Evolutionary conservation across 92 coral and sea anemone genomes (phyloP).

Genomic region (Palythoa grandiflora): DNA sequence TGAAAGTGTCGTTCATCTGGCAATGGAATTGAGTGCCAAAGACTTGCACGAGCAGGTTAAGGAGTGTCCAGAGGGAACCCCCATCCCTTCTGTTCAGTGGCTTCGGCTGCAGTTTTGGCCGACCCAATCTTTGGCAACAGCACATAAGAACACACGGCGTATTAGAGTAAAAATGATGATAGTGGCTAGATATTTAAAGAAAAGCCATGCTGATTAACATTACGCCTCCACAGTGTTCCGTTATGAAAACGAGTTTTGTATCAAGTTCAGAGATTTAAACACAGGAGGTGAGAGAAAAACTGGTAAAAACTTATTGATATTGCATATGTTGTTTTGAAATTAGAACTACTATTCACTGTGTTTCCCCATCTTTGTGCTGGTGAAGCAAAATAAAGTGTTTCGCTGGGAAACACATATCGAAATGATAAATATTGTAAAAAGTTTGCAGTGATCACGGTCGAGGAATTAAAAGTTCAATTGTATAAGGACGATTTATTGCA

Average conservation of each 20-base stretch:
- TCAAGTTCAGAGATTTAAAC: conserved; percentile 44
- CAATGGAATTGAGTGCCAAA: conserved; percentile 66
- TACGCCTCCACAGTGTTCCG: conserved; percentile 63
- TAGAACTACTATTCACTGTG: conserved; percentile 45
- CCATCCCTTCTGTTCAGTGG: conserved; percentile 69
- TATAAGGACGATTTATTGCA: conserved; percentile 37
- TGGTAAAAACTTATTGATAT: conserved; percentile 49
- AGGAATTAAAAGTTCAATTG: conserved; percentile 35
- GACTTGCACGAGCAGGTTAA: conserved; percentile 62
- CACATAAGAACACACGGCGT: conserved; percentile 54
- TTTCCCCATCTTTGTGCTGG: conserved; percentile 46
- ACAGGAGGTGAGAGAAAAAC: conserved; percentile 38
- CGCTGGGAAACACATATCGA: conserved; percentile 49
- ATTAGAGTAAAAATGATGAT: conserved; percentile 67
- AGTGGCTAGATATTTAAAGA: conserved; percentile 60
- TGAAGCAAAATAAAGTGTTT: conserved; percentile 37
- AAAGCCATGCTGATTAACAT: conserved; percentile 60
- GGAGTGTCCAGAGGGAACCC: conserved; percentile 58
- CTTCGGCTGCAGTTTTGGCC: conserved; percentile 70
- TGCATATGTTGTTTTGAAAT: conserved; percentile 41
- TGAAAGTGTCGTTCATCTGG: conserved; percentile 50
- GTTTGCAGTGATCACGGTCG: conserved; percentile 19
- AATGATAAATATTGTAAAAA: conserved; percentile 46
- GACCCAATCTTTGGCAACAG: conserved; percentile 57
- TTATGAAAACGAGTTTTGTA: conserved; percentile 62